phyloP scores from a whole-genome alignment of 2,113 vertebrate genomes.

The Melospiza georgiana region DNA sequence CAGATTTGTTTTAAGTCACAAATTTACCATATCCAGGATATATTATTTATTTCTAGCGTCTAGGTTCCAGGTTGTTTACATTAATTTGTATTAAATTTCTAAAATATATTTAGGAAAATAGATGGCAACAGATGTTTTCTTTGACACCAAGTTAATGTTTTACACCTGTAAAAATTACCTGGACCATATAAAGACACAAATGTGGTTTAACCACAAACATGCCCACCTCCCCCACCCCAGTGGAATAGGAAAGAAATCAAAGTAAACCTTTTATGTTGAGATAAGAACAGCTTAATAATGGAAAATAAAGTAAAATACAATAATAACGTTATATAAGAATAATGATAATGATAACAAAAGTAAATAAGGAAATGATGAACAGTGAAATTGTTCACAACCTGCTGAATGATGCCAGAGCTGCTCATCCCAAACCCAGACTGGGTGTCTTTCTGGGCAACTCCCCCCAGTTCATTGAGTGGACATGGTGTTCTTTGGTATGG shows the following conservation, averaged over 20 bases:
- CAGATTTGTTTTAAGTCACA: not conserved
- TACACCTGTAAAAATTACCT: not conserved
- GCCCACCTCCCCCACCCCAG: accelerated
- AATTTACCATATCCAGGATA: not conserved
- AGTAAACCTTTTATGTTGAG: not conserved
- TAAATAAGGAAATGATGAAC: no score
- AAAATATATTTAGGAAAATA: not conserved
- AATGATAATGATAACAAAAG: not conserved
- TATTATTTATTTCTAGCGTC: not conserved
- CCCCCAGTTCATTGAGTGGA: no score
- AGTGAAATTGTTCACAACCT: not conserved
- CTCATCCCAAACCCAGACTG: not conserved
- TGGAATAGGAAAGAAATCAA: not conserved
- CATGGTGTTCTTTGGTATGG: not conserved
- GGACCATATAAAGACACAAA: not conserved
- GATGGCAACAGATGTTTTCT: not conserved
- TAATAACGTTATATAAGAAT: not conserved
- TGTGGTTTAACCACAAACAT: not conserved
- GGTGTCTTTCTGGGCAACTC: accelerated
- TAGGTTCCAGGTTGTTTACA: not conserved
- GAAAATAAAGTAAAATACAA: not conserved
- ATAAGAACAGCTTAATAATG: not conserved
- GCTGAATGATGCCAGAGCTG: not conserved
- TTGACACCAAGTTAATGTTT: not conserved
- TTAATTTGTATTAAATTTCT: not conserved